These are phyloP conservation scores for Hemicentrotus pulcherrimus DNA, from an alignment of 35 echinoderm and acorn worm species.

Conservation along the genomic window DNA sequence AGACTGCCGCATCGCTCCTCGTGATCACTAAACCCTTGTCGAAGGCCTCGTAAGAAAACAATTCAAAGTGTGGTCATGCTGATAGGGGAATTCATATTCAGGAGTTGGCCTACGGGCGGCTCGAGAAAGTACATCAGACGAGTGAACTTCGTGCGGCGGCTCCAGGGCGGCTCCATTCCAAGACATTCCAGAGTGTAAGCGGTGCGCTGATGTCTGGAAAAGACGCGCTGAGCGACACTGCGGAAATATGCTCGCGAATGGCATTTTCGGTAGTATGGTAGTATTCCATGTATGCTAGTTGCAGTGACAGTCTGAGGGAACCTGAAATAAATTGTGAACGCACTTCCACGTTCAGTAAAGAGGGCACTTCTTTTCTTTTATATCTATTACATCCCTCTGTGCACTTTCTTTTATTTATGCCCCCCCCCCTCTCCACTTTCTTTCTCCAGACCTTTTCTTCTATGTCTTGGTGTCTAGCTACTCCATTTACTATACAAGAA, in stretches of 20 bases:
- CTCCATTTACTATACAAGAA: neutral
- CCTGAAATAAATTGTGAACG: neutral
- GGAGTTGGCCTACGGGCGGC: neutral
- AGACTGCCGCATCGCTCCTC: neutral
- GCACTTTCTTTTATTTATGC: neutral
- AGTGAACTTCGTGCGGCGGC: neutral
- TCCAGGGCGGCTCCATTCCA: neutral
- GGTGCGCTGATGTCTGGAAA: neutral
- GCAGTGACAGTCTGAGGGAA: neutral
- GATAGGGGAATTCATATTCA: slow-evolving; percentile 18
- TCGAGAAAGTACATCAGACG: neutral
- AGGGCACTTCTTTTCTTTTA: neutral
- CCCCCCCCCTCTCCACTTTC: neutral
- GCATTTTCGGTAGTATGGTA: neutral
- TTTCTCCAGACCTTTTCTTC: neutral
- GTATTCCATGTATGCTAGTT: neutral
- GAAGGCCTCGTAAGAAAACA: neutral
- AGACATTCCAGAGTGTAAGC: neutral
- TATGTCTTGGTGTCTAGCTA: neutral
- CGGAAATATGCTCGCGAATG: neutral
- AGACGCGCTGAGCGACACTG: neutral
- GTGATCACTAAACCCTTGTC: neutral
- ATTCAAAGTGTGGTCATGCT: slow-evolving; percentile 17
- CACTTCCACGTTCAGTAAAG: neutral
- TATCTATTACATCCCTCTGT: neutral